A percentile compares a stretch with the other conserved stretches of the same genome.
phyloP scores from a whole-genome alignment of 2,888 invertebrate genomes.

The Agrilus mali region DNA sequence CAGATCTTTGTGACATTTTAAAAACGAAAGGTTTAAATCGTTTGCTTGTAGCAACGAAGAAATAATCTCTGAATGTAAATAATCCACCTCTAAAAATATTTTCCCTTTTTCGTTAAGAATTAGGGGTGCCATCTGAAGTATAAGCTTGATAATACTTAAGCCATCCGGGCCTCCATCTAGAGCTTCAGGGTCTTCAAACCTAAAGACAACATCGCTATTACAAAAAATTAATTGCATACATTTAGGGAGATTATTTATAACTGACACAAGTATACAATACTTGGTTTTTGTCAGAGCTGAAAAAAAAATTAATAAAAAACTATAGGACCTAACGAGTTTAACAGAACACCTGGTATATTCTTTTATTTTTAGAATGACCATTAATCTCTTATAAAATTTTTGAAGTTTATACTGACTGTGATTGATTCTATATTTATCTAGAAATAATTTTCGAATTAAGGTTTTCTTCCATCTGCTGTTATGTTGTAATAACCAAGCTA shows the following conservation, averaged over 20 bases:
- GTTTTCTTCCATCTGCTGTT: too few species aligned
- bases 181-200: slow-evolving; percentile 52
- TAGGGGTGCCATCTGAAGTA: slow-evolving; percentile 39
- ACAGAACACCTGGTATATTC: too few species aligned
- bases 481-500: too few species aligned
- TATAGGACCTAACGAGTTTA: too few species aligned
- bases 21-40: slow-evolving; percentile 17
- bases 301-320: too few species aligned
- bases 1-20: slow-evolving; percentile 34
- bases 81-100: slow-evolving; percentile 46
- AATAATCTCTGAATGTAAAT: slow-evolving; percentile 39
- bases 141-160: slow-evolving; percentile 41
- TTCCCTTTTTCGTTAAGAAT: slow-evolving; percentile 36
- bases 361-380: too few species aligned
- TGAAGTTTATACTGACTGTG: too few species aligned
- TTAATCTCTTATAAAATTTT: too few species aligned
- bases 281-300: too few species aligned
- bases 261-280: too few species aligned
- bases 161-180: slow-evolving; percentile 55
- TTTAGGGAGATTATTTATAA: neutral
- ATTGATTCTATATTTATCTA: too few species aligned
- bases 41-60: slow-evolving; percentile 34
- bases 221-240: neutral
- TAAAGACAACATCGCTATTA: slow-evolving; percentile 21
- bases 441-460: too few species aligned